Percentiles rank a stretch among this genome's conserved stretches.
Evolutionary conservation across 2,888 invertebrate species (phyloP).

Genomic region (Axea sp.): DNA sequence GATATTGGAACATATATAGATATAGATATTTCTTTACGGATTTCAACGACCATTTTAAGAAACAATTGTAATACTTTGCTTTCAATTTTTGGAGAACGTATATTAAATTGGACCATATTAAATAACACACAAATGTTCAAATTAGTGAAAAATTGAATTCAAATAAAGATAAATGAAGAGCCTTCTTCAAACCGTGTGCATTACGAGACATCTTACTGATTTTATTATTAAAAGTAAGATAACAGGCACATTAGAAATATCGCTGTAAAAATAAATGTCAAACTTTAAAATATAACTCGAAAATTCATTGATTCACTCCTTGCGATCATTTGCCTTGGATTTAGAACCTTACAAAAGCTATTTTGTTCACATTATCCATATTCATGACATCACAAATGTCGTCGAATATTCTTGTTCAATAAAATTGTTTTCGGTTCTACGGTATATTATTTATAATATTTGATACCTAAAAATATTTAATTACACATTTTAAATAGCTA

Average conservation of each 20-base stretch:
- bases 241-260: slow-evolving; percentile 1
- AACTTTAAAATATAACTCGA: neutral
- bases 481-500: slow-evolving; percentile 15
- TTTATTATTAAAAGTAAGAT: neutral
- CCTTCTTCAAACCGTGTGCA: too few relatives aligned
- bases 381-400: slow-evolving; percentile 42
- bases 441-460: slow-evolving; percentile 27
- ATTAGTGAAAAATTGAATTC: too few relatives aligned
- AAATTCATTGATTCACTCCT: slow-evolving; percentile 11
- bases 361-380: slow-evolving; percentile 40
- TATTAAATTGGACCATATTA: too few relatives aligned
- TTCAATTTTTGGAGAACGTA: too few relatives aligned
- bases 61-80: too few relatives aligned
- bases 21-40: too few relatives aligned
- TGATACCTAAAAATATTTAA: slow-evolving; percentile 13
- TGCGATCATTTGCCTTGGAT: slow-evolving; percentile 35
- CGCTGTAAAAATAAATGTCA: slow-evolving; percentile 11
- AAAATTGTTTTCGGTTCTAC: slow-evolving; percentile 13
- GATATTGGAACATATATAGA: too few relatives aligned
- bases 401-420: slow-evolving; percentile 9
- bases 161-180: too few relatives aligned
- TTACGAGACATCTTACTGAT: too few relatives aligned
- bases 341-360: slow-evolving; percentile 29
- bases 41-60: too few relatives aligned
- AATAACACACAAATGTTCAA: too few relatives aligned